These are phyloP conservation scores for Brachirus orientalis DNA, from an alignment of 2,113 vertebrate genomes.

Conservation along the genomic window DNA sequence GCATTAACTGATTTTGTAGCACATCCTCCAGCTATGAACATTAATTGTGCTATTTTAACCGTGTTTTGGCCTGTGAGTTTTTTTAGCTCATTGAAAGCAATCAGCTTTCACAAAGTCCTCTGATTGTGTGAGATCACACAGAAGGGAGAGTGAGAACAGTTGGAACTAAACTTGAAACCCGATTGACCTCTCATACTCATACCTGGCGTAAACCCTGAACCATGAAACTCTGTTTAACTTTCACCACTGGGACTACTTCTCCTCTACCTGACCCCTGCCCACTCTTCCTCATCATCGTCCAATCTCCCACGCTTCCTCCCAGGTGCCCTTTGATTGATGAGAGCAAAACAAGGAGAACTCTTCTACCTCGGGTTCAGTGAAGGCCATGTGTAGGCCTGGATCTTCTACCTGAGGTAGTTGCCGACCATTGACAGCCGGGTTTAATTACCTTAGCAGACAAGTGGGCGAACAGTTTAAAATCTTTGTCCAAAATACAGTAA, in stretches of 20 bases:
- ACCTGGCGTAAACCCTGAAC: slow-evolving; percentile 48
- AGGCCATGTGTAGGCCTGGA: slow-evolving; percentile 57
- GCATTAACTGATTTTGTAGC: slow-evolving; percentile 12
- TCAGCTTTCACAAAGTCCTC: neutral
- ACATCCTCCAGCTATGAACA: neutral
- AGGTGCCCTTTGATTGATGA: slow-evolving; percentile 75
- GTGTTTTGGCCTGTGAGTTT: slow-evolving; percentile 31
- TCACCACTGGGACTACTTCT: slow-evolving; percentile 28
- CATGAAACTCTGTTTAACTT: slow-evolving; percentile 37
- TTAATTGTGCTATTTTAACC: slow-evolving; percentile 34
- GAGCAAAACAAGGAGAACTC: slow-evolving; percentile 45
- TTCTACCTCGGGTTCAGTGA: slow-evolving; percentile 47
- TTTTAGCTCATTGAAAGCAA: slow-evolving; percentile 23
- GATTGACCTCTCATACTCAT: neutral
- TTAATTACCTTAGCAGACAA: slow-evolving; percentile 78
- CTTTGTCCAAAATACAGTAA: slow-evolving; percentile 39
- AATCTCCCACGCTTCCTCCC: slow-evolving; percentile 74
- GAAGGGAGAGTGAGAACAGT: neutral
- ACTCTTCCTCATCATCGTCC: slow-evolving; percentile 20
- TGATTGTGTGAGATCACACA: neutral
- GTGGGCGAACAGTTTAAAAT: slow-evolving; percentile 46
- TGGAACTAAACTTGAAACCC: slow-evolving; percentile 11
- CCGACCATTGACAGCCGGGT: slow-evolving; percentile 51
- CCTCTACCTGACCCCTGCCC: slow-evolving; percentile 37
- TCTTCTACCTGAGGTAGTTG: slow-evolving; percentile 52